Percentiles rank a stretch among this genome's conserved stretches.
These are phyloP conservation scores for Exocentrus adspersus DNA, from an alignment of 2,888 invertebrate species.

Conservation along the genomic window DNA sequence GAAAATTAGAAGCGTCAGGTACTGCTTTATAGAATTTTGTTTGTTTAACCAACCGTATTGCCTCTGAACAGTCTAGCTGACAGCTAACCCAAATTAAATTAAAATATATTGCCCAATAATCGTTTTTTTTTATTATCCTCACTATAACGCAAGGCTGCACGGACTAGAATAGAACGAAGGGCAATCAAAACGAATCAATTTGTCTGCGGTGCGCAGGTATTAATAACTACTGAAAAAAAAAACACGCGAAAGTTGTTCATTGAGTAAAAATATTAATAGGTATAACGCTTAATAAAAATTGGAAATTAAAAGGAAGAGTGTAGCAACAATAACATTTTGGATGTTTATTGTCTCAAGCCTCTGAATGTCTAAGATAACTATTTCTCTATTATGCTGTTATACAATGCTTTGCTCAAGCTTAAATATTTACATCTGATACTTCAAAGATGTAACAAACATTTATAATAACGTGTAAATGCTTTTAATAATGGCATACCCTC, in stretches of 20 bases:
- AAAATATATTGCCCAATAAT: not conserved
- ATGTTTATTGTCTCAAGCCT: not conserved
- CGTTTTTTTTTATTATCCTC: not conserved
- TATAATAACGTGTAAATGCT: not conserved
- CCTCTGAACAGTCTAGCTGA: no score
- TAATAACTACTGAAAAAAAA: not conserved
- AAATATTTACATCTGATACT: not conserved
- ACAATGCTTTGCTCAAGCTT: not conserved
- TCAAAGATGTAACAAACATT: not conserved
- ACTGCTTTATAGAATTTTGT: no score
- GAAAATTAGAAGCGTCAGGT: no score
- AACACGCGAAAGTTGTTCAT: not conserved
- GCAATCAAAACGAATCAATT: not conserved
- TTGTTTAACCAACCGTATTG: no score
- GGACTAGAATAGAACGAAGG: constrained; percentile 8
- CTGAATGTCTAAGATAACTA: not conserved
- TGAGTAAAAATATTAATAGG: not conserved
- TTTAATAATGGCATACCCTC: no score
- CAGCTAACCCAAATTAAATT: not conserved
- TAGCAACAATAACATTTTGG: not conserved
- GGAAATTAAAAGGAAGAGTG: not conserved
- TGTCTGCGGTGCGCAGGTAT: not conserved
- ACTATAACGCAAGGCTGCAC: constrained; percentile 4
- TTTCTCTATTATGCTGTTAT: not conserved
- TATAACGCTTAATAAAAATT: not conserved